A percentile compares a stretch with the other conserved stretches of the same genome.
Evolutionary conservation across 2,888 invertebrate genomes (phyloP).

Genomic region (Prostheceraeus crozeri): DNA sequence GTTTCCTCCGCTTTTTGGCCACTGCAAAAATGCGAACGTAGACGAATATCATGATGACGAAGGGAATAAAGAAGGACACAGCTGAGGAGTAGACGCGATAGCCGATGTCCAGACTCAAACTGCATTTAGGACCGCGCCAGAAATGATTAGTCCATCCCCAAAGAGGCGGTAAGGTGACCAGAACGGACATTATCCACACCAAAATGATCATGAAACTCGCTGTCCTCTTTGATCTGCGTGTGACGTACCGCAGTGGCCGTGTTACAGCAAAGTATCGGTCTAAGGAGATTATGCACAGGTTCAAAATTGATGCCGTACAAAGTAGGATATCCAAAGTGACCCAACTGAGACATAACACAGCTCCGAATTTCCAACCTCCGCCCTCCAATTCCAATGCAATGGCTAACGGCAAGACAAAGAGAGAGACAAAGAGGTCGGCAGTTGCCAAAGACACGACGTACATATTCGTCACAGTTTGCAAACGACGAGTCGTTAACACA

Average conservation of each 20-base stretch:
- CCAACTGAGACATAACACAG: conserved; percentile 52
- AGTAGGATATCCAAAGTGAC: conserved; percentile 50
- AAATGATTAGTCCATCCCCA: conserved; percentile 45
- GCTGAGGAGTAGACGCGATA: conserved; percentile 48
- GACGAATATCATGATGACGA: conserved; percentile 45
- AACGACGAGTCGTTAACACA: conserved; percentile 41
- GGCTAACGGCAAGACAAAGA: conserved; percentile 18
- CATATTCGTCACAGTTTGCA: conserved; percentile 44
- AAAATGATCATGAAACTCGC: conserved; percentile 47
- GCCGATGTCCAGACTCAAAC: conserved; percentile 44
- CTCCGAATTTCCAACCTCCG: conserved; percentile 2
- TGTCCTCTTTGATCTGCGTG: conserved; percentile 58
- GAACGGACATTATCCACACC: conserved; percentile 47
- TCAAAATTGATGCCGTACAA: conserved; percentile 52
- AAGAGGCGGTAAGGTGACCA: conserved; percentile 49
- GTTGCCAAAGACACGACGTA: conserved; percentile 44
- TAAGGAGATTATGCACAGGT: conserved; percentile 50
- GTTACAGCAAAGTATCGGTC: conserved; percentile 53
- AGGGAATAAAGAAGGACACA: conserved; percentile 47
- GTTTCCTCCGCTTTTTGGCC: conserved; percentile 16
- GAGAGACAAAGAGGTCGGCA: conserved; percentile 41
- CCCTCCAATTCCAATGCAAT: conserved; percentile 12
- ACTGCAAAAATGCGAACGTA: conserved; percentile 45
- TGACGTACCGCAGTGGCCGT: conserved; percentile 47
- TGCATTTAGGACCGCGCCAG: conserved; percentile 39